Base-by-base conservation (phyloP, 2,888 invertebrate species). In the Brassicogethes aeneus region DNA sequence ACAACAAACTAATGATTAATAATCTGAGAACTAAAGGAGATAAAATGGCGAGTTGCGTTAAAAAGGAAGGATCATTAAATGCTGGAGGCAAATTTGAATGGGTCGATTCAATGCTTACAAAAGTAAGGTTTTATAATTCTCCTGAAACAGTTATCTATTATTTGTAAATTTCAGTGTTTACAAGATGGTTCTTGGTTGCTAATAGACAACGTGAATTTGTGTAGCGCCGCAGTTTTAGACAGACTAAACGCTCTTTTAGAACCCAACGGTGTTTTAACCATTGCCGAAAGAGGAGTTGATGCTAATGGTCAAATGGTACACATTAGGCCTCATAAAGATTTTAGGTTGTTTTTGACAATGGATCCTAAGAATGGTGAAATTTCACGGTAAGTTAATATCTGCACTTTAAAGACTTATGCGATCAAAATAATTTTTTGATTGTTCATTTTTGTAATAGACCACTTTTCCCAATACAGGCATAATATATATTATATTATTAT, bases 281-380 rank as follows among this genome's bases (percentile, higher is more conserved):
- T 99, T 42, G 88, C 91, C 2, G 99, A 99, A 71, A 79, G 94
- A 54, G 96, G 97, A 2, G 84, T 87, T 16, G 73, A 74, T 43
- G 67, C 73, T 7, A 74, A 81, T 39, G 86, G 86, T 35, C 75
- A 80, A 45, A 72, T 89, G 37, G 74, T 82, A 39, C 73, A 78
- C 39, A 80, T 96, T 14, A 76, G 67, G 54, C 94, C 96, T 1
- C 93, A 99, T 65, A 74, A 80, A 7, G 79, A 94, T 61, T 99
- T 99, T 65, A 79, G 95, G 50, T 77, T 97, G 30, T 93, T 99
- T 61, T 78, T 99, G 45, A 85, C 94, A 0, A 89, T 96, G 82
- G 91, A 99, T 69, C 91, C 96, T 0, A 84, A 82, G 58, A 83
- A 89, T 68, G 99, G 99, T 0, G 94, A 95, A 68, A 86, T 99